phyloP scores from a whole-genome alignment of 2,888 invertebrate species.

The Cerceris ruficornis region DNA sequence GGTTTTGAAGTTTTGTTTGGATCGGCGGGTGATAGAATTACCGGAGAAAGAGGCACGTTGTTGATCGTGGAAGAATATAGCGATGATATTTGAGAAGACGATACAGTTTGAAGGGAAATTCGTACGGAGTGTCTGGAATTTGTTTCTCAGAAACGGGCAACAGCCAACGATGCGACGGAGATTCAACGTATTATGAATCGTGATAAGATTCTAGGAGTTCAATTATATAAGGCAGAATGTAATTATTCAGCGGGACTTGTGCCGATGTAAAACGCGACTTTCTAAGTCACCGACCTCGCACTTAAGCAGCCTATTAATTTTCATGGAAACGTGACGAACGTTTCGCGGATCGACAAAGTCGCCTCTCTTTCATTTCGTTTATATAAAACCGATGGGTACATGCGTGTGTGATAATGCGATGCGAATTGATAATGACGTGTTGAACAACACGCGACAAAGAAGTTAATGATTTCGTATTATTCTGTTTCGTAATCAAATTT shows the following conservation, averaged over 20 bases:
- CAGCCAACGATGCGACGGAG: slow-evolving; percentile 24
- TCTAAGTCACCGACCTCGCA: slow-evolving; percentile 37
- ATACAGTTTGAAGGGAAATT: not conserved
- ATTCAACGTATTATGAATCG: slow-evolving; percentile 57
- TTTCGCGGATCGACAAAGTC: not conserved
- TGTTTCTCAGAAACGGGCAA: slow-evolving; percentile 4
- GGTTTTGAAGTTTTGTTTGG: too few relatives aligned
- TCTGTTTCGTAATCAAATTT: too few relatives aligned
- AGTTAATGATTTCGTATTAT: too few relatives aligned
- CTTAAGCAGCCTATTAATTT: slow-evolving; percentile 24
- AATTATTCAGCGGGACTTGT: slow-evolving; percentile 41
- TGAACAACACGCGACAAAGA: too few relatives aligned
- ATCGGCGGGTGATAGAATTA: too few relatives aligned
- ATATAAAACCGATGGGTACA: too few relatives aligned
- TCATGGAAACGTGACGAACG: slow-evolving; percentile 14
- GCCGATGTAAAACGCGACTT: slow-evolving; percentile 34
- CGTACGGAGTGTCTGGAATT: not conserved
- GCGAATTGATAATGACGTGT: too few relatives aligned
- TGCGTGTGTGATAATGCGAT: too few relatives aligned
- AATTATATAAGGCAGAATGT: slow-evolving; percentile 56
- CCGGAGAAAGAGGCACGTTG: too few relatives aligned
- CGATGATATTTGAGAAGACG: not conserved
- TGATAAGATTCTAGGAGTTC: slow-evolving; percentile 43
- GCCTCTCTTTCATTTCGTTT: too few relatives aligned
- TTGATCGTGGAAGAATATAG: too few relatives aligned